Base-by-base conservation (phyloP, 2,113 vertebrate species). In the Caranx melampygus region DNA sequence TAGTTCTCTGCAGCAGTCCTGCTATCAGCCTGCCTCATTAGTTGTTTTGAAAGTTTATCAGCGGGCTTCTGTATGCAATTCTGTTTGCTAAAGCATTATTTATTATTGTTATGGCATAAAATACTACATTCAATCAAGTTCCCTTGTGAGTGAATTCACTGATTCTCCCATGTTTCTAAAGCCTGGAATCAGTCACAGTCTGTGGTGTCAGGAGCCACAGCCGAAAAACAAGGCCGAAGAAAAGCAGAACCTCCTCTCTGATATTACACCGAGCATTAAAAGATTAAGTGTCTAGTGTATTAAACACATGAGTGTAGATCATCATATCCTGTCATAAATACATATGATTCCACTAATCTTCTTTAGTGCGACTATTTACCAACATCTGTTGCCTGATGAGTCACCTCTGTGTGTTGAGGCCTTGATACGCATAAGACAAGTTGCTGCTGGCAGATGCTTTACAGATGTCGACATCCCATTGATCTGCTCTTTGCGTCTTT, bases 311-410 rank as follows among this genome's bases (percentile, higher is more conserved):
- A 34, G 77, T 64, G 60, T 65, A 80, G 72, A 61, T 79, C 12
- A 78, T 78, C 51, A 68, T 44, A 67, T 77, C 65, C 68, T 58
- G 34, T 61, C 75, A 80, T 79, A 75, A 81, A 84, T 78, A 63
- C 72, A 61, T 66, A 75, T 75, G 58, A 88, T 73, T 72, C 79
- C 26, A 51, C 72, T 83, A 81, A 87, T 85, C 72, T 71, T 7
- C 72, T 79, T 72, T 58, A 57, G 18, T 14, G 44, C 8, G 6
- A 40, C 49, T 79, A 69, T 72, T 67, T 31, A 57, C 18, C 34
- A 73, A 59, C 72, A 78, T 84, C 75, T 81, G 74, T 11, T 33
- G n/a, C 58, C 34, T 45, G 67, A 77, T 11, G 6, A 45, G 63
- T 64, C 51, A 49, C 11, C 13, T 11, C 65, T 51, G 72, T 15